Base-by-base conservation (phyloP, 2,888 invertebrate genomes). In the Abrostola triplasia region DNA sequence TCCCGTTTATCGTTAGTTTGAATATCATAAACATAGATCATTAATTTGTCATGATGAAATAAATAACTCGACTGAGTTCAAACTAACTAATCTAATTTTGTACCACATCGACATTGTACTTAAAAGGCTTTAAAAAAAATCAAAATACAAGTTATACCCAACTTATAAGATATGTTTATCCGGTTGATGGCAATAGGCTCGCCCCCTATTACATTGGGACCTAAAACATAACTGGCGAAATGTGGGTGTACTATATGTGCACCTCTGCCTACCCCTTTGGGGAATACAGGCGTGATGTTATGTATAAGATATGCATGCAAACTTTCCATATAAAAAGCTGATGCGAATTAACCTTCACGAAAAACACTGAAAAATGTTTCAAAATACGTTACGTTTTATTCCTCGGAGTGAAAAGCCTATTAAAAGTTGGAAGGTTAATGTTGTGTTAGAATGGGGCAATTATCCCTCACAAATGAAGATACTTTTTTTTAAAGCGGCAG, bases 391-490 rank as follows among this genome's bases (percentile, higher is more conserved):
- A 67, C 70, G 70, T 76, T 76, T 78, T 74, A 73, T 74, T 76
- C 69, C 70, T 64, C 64, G 7, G 72, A 72, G 77, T 73, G 66
- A 68, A 68, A 69, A 64, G 75, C 75, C 80, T 81, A 82, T 83
- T 82, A 83, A 82, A 82, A 82, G 79, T 82, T 83, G 77, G 68
- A 58, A 77, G 73, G 77, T 73, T 80, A 81, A 83, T 81, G 82
- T 73, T 77, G 77, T 80, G 82, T 80, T 77, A 76, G 80, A 79
- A 82, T 81, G 74, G 69, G 64, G 64, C 83, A 82, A 81, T 82
- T 81, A 82, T 77, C 81, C 76, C 60, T 81, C 72, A 73, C 77
- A 82, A 82, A 82, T 80, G 80, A 80, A 81, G 80, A 77, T 70
- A 79, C 77, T 80, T 80, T 77, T n/a, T 79, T 78, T 79, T 62